Percentiles rank a stretch among this genome's conserved stretches.
Conservation (phyloP, 2,888 invertebrate genomes). For the Drosophila pseudotakahashii region DNA sequence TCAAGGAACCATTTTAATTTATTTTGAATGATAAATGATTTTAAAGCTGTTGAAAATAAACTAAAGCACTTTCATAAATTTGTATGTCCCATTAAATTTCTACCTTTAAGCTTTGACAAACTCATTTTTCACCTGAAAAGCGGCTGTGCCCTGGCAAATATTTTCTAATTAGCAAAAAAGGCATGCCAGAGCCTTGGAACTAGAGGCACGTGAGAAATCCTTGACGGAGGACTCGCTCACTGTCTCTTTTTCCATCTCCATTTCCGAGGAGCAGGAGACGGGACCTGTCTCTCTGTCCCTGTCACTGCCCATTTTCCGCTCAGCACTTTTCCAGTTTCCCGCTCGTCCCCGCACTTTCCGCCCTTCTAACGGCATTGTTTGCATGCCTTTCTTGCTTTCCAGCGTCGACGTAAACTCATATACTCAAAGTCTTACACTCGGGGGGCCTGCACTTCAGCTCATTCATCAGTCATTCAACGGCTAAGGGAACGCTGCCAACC, state of each 20-base stretch:
- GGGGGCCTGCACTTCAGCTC: constrained; percentile 52
- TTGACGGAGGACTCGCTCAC: constrained; percentile 10
- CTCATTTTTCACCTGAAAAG: constrained; percentile 26
- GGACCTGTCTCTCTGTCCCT: constrained; percentile 3
- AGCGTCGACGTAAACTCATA: constrained; percentile 38
- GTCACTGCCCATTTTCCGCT: constrained; percentile 26
- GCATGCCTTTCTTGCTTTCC: constrained; percentile 47
- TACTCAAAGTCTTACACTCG: constrained; percentile 43
- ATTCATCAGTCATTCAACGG: constrained; percentile 72
- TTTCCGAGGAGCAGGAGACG: constrained; percentile 9
- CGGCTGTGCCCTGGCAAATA: constrained; percentile 25
- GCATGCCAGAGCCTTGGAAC: constrained; percentile 3
- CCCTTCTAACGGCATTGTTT: constrained; percentile 47
- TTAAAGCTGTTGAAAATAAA: not conserved
- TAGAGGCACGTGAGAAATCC: constrained; percentile 24
- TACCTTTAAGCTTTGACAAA: not conserved
- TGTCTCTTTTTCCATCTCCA: constrained; percentile 14
- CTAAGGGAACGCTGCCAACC: constrained; percentile 38
- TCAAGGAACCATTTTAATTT: too few species aligned
- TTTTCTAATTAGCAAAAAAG: constrained; percentile 44
- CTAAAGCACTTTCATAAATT: not conserved
- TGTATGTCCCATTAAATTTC: not conserved
- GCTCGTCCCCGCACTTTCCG: not conserved
- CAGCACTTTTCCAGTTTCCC: constrained; percentile 2
- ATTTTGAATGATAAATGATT: not conserved